Conservation (phyloP, 2,113 vertebrate species). For the Hemichromis elongatus region DNA sequence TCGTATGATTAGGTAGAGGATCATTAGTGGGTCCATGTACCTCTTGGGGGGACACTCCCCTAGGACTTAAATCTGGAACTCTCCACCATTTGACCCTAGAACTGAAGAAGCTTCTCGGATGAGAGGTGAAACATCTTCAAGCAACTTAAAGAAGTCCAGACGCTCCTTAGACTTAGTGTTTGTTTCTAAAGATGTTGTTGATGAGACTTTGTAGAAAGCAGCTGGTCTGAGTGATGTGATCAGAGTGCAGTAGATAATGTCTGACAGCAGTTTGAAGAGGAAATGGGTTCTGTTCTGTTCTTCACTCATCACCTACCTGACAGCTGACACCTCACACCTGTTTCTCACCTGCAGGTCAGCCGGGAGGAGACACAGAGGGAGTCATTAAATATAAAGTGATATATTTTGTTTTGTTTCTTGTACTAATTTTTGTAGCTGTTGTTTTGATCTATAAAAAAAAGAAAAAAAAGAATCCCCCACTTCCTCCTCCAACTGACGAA, state of each 20-base stretch:
- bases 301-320: background rate
- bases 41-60: rapidly evolving
- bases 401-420: background rate
- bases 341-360: rapidly evolving
- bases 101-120: too few species aligned
- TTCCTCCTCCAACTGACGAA: background rate
- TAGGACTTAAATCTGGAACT: too few species aligned
- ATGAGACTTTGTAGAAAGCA: too few species aligned
- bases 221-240: background rate
- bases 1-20: background rate
- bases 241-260: background rate
- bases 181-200: background rate
- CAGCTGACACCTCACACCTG: background rate
- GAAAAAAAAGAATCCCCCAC: background rate
- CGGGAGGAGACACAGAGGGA: rapidly evolving
- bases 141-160: background rate
- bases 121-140: background rate
- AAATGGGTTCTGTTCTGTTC: background rate
- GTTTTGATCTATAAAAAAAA: background rate
- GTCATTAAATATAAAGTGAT: background rate
- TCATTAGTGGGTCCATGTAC: background rate
- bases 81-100: too few species aligned
- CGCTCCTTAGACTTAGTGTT: background rate
- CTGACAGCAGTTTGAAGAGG: background rate
- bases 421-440: background rate